These are phyloP conservation scores for Cephus spinipes DNA, from an alignment of 2,888 invertebrate species.

Conservation along the genomic window DNA sequence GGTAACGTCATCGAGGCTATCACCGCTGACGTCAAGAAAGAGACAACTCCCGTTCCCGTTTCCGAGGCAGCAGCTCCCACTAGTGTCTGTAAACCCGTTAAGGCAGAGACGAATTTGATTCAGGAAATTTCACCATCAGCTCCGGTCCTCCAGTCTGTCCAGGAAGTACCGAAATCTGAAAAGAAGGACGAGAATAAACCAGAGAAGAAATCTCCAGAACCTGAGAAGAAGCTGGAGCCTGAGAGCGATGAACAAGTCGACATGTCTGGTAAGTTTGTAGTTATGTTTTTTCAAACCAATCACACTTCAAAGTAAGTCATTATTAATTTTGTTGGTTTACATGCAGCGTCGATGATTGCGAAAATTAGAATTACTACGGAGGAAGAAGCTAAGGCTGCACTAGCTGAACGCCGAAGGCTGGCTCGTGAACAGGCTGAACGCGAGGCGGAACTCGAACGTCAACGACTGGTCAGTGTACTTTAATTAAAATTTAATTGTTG, in stretches of 20 bases:
- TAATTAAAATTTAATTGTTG: neutral
- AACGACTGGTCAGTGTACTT: slow-evolving; percentile 67
- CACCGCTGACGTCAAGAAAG: slow-evolving; percentile 12
- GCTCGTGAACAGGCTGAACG: slow-evolving; percentile 93
- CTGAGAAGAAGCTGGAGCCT: slow-evolving; percentile 51
- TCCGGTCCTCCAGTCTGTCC: slow-evolving; percentile 27
- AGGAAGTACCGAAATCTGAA: slow-evolving; percentile 35
- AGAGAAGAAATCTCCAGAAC: slow-evolving; percentile 51
- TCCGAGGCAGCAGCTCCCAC: slow-evolving; percentile 10
- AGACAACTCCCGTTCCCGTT: neutral
- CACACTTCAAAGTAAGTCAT: neutral
- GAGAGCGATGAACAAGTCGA: slow-evolving; percentile 69
- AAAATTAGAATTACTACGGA: slow-evolving; percentile 85
- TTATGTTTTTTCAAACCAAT: neutral
- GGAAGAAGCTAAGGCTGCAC: slow-evolving; percentile 92
- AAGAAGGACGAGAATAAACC: slow-evolving; percentile 58
- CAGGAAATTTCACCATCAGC: slow-evolving; percentile 33
- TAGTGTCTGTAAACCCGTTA: slow-evolving; percentile 34
- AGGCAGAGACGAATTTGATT: slow-evolving; percentile 43
- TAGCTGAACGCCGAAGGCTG: slow-evolving; percentile 88
- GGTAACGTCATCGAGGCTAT: slow-evolving; percentile 17
- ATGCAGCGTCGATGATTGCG: slow-evolving; percentile 74
- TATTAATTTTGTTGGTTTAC: slow-evolving; percentile 32
- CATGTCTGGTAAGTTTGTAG: slow-evolving; percentile 69
- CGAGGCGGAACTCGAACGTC: slow-evolving; percentile 87